Evolutionary conservation across 2,113 vertebrate genomes (phyloP).

Genomic region (Apaloderma vittatum): DNA sequence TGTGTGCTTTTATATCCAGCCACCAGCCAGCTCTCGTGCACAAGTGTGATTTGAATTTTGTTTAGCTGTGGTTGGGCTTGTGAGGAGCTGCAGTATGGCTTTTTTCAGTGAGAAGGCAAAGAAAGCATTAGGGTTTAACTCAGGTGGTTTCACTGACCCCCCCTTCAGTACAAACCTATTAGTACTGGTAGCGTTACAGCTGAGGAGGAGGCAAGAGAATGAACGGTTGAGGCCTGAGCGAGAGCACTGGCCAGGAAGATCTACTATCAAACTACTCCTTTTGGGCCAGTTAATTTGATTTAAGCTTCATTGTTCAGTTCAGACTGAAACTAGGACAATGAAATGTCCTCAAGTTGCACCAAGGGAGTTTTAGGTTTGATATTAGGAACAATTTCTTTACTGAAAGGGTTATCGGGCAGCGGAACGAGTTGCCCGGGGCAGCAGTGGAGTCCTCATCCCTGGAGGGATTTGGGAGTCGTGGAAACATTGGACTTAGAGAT

Average conservation of each 20-base stretch:
- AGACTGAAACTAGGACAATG: too few relatives aligned
- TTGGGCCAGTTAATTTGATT: neutral
- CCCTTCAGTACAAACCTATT: neutral
- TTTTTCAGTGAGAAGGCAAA: neutral
- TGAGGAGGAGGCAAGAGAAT: neutral
- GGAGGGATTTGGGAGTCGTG: too few relatives aligned
- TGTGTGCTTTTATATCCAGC: neutral
- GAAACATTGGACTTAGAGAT: too few relatives aligned
- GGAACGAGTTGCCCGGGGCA: too few relatives aligned
- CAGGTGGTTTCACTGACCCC: neutral
- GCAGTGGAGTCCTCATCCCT: too few relatives aligned
- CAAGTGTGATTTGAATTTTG: accelerated
- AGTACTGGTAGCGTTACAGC: neutral
- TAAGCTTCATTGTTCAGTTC: neutral
- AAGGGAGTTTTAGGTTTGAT: too few relatives aligned
- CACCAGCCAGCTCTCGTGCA: neutral
- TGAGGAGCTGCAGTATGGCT: neutral
- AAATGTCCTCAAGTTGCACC: too few relatives aligned
- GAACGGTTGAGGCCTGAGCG: accelerated
- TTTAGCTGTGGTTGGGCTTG: neutral
- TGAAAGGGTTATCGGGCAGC: too few relatives aligned
- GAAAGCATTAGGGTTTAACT: neutral
- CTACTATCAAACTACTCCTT: accelerated
- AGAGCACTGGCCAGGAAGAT: neutral
- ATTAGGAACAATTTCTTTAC: too few relatives aligned